These are phyloP conservation scores for Galerucella nymphaeae DNA, from an alignment of 2,888 invertebrate species.

Conservation along the genomic window DNA sequence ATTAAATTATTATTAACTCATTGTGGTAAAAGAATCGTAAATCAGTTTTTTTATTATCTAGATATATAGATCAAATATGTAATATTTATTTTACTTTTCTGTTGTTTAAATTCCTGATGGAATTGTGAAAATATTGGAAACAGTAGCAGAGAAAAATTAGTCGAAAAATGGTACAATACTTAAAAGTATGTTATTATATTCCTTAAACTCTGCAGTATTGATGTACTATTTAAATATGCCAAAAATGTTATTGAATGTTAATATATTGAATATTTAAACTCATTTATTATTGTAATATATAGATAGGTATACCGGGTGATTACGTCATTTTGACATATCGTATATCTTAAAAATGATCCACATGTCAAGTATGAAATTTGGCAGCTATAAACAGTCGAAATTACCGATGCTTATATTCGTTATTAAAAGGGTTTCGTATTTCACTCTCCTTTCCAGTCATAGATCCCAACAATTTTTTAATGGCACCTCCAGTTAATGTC, in stretches of 20 bases:
- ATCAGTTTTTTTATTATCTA: too few species aligned
- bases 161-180: slow-evolving; percentile 8
- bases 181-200: slow-evolving; percentile 17
- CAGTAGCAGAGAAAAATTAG: slow-evolving; percentile 9
- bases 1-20: not conserved
- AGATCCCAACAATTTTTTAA: too few species aligned
- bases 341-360: too few species aligned
- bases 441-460: not conserved
- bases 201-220: slow-evolving; percentile 15
- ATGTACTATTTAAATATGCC: slow-evolving; percentile 17
- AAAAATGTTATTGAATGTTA: slow-evolving; percentile 32
- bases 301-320: too few species aligned
- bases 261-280: slow-evolving; percentile 44
- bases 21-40: not conserved
- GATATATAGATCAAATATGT: too few species aligned
- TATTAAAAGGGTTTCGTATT: too few species aligned
- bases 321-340: too few species aligned
- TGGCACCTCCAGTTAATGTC: too few species aligned
- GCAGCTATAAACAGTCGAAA: too few species aligned
- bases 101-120: not conserved
- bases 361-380: too few species aligned
- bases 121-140: not conserved
- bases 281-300: slow-evolving; percentile 51
- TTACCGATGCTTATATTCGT: too few species aligned
- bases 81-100: too few species aligned